phyloP scores from a whole-genome alignment of 2,113 vertebrate genomes.

The Polypterus bichir region DNA sequence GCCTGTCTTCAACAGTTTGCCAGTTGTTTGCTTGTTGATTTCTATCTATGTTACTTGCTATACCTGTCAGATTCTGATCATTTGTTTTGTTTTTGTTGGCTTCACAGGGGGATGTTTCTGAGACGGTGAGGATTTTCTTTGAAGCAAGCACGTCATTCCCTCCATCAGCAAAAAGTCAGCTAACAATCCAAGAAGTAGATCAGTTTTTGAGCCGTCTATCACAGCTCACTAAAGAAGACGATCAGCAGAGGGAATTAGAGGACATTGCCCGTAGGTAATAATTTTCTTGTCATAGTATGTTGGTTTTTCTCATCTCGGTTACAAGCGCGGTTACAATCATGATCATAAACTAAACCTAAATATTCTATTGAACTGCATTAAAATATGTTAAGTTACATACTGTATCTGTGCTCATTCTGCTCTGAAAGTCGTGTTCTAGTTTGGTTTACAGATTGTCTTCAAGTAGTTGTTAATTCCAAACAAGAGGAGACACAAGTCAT shows the following conservation, averaged over 20 bases:
- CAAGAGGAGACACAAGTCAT: no score
- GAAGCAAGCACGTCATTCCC: conserved; percentile 78
- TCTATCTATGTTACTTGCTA: background rate
- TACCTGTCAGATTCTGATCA: background rate
- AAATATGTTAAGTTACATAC: background rate
- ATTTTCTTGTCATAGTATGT: background rate
- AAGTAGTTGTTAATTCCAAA: no score
- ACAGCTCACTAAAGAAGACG: conserved; percentile 88
- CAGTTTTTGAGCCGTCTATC: conserved; percentile 68
- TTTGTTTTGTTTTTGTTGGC: background rate
- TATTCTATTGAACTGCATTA: background rate
- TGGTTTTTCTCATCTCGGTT: background rate
- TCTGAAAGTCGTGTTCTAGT: no score
- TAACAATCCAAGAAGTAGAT: conserved; percentile 92
- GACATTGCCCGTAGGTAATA: conserved; percentile 66
- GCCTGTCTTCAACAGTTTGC: background rate
- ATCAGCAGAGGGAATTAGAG: conserved; percentile 82
- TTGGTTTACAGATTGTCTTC: no score
- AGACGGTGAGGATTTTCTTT: conserved; percentile 88
- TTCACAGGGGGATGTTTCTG: conserved; percentile 85
- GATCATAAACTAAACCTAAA: no score
- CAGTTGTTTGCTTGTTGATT: background rate
- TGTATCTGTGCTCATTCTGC: background rate
- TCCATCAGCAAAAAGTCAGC: conserved; percentile 75
- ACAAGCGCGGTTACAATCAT: no score